phyloP scores from a whole-genome alignment of 2,113 vertebrate species.

The Ochotona princeps region DNA sequence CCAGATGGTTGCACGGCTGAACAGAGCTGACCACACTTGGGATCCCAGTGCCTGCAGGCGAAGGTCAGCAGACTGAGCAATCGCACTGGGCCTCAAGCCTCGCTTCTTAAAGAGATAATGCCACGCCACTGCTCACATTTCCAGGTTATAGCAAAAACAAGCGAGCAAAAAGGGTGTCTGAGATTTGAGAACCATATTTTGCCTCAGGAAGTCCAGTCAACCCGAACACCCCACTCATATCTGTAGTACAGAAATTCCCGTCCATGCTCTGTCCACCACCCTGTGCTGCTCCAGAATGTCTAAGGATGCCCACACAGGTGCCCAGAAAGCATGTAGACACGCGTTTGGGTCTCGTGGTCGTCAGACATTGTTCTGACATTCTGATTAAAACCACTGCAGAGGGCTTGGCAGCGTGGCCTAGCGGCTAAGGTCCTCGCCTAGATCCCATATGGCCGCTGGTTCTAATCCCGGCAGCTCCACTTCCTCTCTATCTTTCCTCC shows the following conservation, averaged over 20 bases:
- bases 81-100: no score
- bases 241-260: neutral
- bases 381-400: constrained; percentile 14
- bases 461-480: no score
- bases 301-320: neutral
- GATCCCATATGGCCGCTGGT: no score
- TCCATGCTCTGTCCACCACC: neutral
- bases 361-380: neutral
- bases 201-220: constrained; percentile 15
- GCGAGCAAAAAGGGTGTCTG: constrained; percentile 39
- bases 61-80: no score
- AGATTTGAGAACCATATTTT: constrained; percentile 41
- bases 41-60: no score
- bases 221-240: neutral
- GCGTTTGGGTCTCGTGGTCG: neutral
- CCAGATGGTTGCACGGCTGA: no score
- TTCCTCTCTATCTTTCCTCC: no score
- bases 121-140: neutral
- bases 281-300: neutral
- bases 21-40: no score
- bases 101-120: neutral
- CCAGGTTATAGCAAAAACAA: neutral
- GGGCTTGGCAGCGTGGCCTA: no score
- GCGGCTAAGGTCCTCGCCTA: no score
- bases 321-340: neutral